phyloP scores from a whole-genome alignment of 1,140 invertebrate genomes.

The Neoseiulus cucumeris region DNA sequence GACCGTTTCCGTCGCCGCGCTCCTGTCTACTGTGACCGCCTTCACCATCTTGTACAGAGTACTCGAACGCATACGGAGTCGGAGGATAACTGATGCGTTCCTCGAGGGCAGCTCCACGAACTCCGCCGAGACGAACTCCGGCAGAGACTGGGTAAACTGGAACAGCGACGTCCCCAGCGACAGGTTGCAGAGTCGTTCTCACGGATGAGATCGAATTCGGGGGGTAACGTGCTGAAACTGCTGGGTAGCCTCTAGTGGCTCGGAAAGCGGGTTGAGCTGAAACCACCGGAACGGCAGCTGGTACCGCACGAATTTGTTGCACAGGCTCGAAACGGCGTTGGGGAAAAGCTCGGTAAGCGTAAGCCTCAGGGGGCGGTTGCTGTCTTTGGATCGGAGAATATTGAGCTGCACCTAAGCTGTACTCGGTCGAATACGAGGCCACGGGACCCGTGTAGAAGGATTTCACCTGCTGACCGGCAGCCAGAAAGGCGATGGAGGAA shows the following conservation, averaged over 20 bases:
- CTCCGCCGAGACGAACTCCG: not conserved
- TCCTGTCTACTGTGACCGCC: conserved; percentile 13
- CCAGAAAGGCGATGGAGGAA: not conserved
- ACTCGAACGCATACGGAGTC: conserved; percentile 13
- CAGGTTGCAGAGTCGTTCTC: not conserved
- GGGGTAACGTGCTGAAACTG: not conserved
- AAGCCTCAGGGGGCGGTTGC: not conserved
- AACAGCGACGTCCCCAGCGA: not conserved
- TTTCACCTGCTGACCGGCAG: not conserved
- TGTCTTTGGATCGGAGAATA: too few species aligned
- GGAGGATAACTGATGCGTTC: not conserved
- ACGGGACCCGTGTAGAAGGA: not conserved
- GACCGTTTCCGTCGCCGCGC: conserved; percentile 11
- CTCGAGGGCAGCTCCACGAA: not conserved
- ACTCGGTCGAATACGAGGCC: not conserved
- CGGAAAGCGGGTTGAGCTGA: not conserved
- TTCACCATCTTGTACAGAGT: conserved; percentile 11
- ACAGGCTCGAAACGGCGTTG: not conserved
- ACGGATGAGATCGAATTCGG: not conserved
- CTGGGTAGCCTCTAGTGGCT: not conserved
- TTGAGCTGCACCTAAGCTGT: not conserved
- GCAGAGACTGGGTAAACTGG: not conserved
- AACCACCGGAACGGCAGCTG: not conserved
- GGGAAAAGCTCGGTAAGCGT: not conserved
- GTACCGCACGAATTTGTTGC: not conserved